Percentiles rank a stretch among this genome's conserved stretches.
These are phyloP conservation scores for Danio tinwini DNA, from an alignment of 2,797 vertebrate species.

Conservation along the genomic window DNA sequence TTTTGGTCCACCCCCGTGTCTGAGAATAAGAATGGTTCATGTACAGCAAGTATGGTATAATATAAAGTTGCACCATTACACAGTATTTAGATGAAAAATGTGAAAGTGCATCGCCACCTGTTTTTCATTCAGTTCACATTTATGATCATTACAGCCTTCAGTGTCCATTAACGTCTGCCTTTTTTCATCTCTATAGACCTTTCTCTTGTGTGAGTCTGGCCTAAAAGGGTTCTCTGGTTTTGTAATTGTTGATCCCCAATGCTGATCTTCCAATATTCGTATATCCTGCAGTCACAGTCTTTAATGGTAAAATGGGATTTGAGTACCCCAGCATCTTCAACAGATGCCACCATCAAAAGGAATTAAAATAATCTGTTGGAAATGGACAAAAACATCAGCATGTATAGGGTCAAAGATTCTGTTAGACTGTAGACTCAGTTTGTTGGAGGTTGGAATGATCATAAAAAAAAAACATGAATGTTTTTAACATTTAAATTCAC, in stretches of 20 bases:
- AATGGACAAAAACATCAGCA: not conserved
- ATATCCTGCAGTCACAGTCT: conserved; percentile 16
- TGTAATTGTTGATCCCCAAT: conserved; percentile 16
- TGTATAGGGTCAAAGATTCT: not conserved
- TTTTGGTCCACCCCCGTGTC: no score
- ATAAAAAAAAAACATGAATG: not conserved
- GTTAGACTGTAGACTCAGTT: not conserved
- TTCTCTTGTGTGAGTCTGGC: conserved; percentile 51
- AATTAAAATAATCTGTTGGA: conserved; percentile 47
- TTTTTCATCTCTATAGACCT: conserved; percentile 16
- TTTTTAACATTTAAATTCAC: not conserved
- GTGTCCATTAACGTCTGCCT: conserved; percentile 22
- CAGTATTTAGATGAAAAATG: not conserved
- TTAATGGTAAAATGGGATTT: conserved; percentile 43
- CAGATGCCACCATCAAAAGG: conserved; percentile 25
- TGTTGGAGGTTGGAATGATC: not conserved
- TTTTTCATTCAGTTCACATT: conserved; percentile 1
- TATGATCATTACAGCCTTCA: not conserved
- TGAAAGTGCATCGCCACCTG: not conserved
- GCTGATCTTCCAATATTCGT: conserved; percentile 12
- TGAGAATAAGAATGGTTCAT: no score
- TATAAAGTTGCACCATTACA: no score
- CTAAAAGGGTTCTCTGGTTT: conserved; percentile 52
- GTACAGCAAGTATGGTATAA: no score
- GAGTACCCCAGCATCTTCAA: not conserved